Evolutionary conservation across 2,888 invertebrate species (phyloP), one percentile per base, ranked within the genome.

Genomic region (Cheilosia urbana): DNA sequence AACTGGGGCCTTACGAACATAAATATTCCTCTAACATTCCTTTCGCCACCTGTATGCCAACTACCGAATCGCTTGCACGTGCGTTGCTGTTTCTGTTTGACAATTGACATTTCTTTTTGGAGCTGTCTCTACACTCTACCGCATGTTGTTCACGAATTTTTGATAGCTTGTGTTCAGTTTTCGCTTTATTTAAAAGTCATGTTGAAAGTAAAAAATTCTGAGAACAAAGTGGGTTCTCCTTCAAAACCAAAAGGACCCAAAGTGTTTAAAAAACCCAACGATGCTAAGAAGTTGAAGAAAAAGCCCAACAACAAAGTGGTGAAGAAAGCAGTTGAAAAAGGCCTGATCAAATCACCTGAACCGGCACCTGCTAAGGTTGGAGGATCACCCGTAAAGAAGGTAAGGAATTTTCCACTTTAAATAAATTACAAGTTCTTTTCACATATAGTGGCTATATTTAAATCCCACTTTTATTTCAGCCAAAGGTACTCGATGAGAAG

Each of bases 251-350:
- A 76, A 40, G 21, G 5, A 5, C 24, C 24, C 7, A 78, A 78
- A 13, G 11, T n/a, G 2, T 15, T 49, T 0, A 76, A 66, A 42
- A 30, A 21, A 0, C n/a, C 42, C 0, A 68, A 63, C 21, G 62
- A 57, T 5, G 2, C n/a, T 7, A 37, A 53, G 6, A 40, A 72
- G 17, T 21, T 53, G 4, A 57, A 57, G 40, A n/a, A 57, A 57
- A 65, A 82, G 6, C 40, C 24, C 5, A 11, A 17, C 0, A 17
- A 27, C 0, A 55, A 75, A 51, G 51, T 57, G 0, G 11, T 71
- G 5, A 71, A 81, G 37, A 37, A 71, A 6, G 51, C 62, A 13
- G 24, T 71, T 45, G 49, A 76, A n/a, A 51, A n/a, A 2, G 76
- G 37, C 0, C 57, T 77, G 0, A 21, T 66, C 0, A 7, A 82